phyloP scores from a whole-genome alignment of 1,140 invertebrate genomes.

The Heterodera schachtii region DNA sequence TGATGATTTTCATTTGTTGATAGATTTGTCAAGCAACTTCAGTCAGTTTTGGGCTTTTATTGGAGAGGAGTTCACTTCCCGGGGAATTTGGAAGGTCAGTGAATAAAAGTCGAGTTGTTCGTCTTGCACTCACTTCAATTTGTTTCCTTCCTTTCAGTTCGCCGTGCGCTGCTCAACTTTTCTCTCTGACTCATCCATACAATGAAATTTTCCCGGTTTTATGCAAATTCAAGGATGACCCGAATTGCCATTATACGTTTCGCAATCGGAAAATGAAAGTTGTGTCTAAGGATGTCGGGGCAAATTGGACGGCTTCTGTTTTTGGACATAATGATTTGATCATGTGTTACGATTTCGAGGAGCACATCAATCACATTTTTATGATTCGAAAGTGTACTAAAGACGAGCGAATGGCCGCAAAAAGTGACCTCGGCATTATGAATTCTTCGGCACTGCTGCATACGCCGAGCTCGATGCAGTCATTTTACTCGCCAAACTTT shows the following conservation, averaged over 20 bases:
- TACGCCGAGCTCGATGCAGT: constrained; percentile 32
- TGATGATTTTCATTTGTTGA: background rate
- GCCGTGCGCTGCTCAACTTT: constrained; percentile 32
- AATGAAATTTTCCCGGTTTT: constrained; percentile 41
- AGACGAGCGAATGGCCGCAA: constrained; percentile 34
- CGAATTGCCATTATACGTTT: constrained; percentile 35
- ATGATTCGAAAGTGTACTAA: constrained; percentile 36
- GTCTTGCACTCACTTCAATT: too few relatives aligned
- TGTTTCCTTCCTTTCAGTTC: constrained; percentile 1
- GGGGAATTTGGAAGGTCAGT: constrained; percentile 24
- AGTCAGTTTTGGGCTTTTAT: constrained; percentile 33
- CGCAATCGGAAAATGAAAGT: constrained; percentile 27
- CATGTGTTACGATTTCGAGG: constrained; percentile 36
- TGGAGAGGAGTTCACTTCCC: constrained; percentile 36
- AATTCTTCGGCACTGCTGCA: constrained; percentile 37
- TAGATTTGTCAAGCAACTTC: constrained; percentile 34
- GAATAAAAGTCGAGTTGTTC: background rate
- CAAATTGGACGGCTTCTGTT: constrained; percentile 21
- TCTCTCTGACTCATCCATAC: constrained; percentile 41
- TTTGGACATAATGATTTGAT: constrained; percentile 26
- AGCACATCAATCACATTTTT: constrained; percentile 29
- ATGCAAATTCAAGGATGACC: constrained; percentile 38
- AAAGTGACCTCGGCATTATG: constrained; percentile 32
- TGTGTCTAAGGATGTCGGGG: constrained; percentile 30
- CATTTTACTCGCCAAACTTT: constrained; percentile 41